A percentile compares a stretch with the other conserved stretches of the same genome.
phyloP scores from a whole-genome alignment of 2,888 invertebrate genomes.

The Drosophila mettleri region DNA sequence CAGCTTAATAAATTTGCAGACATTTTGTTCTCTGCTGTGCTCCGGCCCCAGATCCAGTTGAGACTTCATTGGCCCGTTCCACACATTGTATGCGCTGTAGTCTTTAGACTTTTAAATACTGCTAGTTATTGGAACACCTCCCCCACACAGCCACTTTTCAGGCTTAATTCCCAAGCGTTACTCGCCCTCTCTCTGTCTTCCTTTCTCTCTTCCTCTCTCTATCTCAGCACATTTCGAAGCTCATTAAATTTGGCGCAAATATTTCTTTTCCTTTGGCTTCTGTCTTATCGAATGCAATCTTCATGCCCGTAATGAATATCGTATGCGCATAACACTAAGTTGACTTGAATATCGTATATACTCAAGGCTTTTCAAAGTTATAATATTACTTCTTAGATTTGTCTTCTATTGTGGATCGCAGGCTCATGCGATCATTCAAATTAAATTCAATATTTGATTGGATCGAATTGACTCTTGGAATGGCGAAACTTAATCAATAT shows the following conservation, averaged over 20 bases:
- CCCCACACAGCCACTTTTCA: constrained; percentile 14
- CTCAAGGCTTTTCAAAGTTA: neutral
- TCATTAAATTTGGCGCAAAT: constrained; percentile 68
- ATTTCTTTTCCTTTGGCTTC: neutral
- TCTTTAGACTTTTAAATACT: constrained; percentile 45
- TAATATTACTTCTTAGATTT: constrained; percentile 1
- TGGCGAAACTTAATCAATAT: constrained; percentile 68
- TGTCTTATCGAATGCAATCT: constrained; percentile 22
- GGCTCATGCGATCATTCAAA: constrained; percentile 16
- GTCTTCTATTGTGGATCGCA: neutral
- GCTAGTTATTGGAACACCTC: constrained; percentile 38
- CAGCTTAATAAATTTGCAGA: constrained; percentile 81
- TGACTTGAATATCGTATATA: neutral
- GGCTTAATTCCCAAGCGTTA: constrained; percentile 6
- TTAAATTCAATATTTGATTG: constrained; percentile 25
- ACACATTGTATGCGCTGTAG: constrained; percentile 7
- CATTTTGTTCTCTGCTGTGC: constrained; percentile 63
- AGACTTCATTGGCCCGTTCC: constrained; percentile 9
- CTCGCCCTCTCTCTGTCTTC: neutral
- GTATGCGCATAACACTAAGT: too few relatives aligned
- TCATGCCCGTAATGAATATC: neutral
- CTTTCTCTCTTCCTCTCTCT: neutral
- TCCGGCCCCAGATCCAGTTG: constrained; percentile 10
- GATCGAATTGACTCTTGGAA: constrained; percentile 51
- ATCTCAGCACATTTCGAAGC: constrained; percentile 49